Evolutionary conservation across 2,888 invertebrate genomes (phyloP), one percentile per base, ranked within the genome.

Genomic region (Ferdinandea cuprea): DNA sequence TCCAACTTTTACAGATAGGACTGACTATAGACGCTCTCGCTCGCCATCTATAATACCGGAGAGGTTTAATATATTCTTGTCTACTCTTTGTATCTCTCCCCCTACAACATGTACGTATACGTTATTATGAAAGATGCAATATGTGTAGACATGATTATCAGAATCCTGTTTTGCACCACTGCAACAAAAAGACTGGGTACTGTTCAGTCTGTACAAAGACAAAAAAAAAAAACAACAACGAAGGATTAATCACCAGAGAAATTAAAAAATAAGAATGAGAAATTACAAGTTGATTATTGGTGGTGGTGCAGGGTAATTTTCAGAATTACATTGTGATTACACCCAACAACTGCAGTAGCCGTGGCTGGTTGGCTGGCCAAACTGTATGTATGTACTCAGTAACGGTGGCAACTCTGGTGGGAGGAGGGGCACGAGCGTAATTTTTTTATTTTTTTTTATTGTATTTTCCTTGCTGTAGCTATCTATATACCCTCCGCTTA

Each of bases 221-320:
- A 17, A 21, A 17, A 37, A 40, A n/a, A 42, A 61, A 19, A 56
- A 50, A 17, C 15, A 28, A 28, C 19, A 58, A 56, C 48, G 65
- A 48, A 74, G 81, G 81, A 81, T 81, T 81, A 81, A 81, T 81
- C 81, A 77, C 77, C 54, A 54, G 77, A 77, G 77, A 81, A 77
- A 81, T 66, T 71, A 72, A 77, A 78, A 77, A 78, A 56, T 78
- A 78, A 83, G 50, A 78, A 83, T 83, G 73, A 83, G 78, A 83
- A 83, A 83, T 83, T 78, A 78, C 83, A 78, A 78, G 83, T 83
- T 83, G 83, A 78, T 83, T 83, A 83, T 83, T 73, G 78, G 83
- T 77, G 83, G 77, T 78, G 78, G 78, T 72, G 83, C 78, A 73
- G 83, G 78, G 83, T 83, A 77, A 83, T 83, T 83, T 83, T 63